Evolutionary conservation across 2,113 vertebrate species (phyloP).

Genomic region (Spheniscus mendiculus): DNA sequence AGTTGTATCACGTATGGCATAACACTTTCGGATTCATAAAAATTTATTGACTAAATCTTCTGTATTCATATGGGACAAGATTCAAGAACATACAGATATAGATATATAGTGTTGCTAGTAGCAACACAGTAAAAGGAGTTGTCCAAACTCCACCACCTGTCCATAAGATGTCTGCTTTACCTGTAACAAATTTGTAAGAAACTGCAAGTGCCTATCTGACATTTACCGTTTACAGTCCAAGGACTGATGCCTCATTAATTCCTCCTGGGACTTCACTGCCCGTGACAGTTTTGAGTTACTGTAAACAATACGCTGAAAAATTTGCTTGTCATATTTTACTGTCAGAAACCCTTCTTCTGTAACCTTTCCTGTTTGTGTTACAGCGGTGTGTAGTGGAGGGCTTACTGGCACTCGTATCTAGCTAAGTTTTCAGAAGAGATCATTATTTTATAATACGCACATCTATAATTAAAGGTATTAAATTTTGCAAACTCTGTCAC

Average conservation of each 20-base stretch:
- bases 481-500: conserved; percentile 17
- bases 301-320: conserved; percentile 20
- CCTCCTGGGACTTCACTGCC: background rate
- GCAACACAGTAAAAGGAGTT: background rate
- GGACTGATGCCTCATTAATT: background rate
- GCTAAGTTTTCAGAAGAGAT: background rate
- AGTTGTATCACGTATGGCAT: background rate
- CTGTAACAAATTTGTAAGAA: background rate
- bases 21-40: background rate
- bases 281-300: background rate
- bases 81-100: background rate
- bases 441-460: conserved; percentile 48
- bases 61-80: background rate
- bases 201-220: background rate
- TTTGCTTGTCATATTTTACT: background rate
- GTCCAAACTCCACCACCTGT: background rate
- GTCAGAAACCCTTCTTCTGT: background rate
- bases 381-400: background rate
- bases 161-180: background rate
- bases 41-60: background rate
- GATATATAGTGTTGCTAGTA: background rate
- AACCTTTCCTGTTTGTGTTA: background rate
- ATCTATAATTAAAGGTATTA: conserved; percentile 37
- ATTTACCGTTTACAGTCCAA: background rate
- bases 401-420: background rate